These are phyloP conservation scores for Ctenosaura bakeri DNA, from an alignment of 2,797 vertebrate species.

Conservation along the genomic window DNA sequence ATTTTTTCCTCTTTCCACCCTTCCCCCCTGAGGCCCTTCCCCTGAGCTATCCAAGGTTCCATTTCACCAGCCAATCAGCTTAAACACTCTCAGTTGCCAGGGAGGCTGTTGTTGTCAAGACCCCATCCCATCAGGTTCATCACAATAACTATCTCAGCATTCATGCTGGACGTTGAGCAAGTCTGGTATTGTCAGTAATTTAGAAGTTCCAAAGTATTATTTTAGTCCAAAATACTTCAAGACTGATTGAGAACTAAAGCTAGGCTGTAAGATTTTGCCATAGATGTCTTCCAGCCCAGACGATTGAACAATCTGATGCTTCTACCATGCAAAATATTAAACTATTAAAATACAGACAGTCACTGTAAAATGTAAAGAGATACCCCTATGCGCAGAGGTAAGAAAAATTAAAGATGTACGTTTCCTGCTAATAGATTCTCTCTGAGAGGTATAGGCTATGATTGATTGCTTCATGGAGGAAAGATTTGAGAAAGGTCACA, in stretches of 20 bases:
- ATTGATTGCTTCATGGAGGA: constrained; percentile 31
- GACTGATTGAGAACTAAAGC: constrained; percentile 13
- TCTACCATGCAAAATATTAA: constrained; percentile 4
- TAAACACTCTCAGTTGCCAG: too few relatives aligned
- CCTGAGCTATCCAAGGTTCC: too few relatives aligned
- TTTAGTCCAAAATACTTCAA: not conserved
- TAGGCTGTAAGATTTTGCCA: not conserved
- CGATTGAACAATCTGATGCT: constrained; percentile 11
- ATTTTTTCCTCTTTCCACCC: too few relatives aligned
- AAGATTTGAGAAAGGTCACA: constrained; percentile 18
- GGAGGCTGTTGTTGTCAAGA: too few relatives aligned
- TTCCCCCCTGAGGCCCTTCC: too few relatives aligned
- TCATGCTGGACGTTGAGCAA: not conserved
- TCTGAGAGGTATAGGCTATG: constrained; percentile 35
- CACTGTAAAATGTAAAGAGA: constrained; percentile 3
- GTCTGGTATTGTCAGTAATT: constrained; percentile 46
- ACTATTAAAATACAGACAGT: not conserved
- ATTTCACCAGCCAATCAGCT: too few relatives aligned
- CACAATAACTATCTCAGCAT: too few relatives aligned
- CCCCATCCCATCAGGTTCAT: too few relatives aligned
- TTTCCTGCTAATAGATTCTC: constrained; percentile 31
- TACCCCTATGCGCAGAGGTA: constrained; percentile 20
- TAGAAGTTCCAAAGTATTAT: constrained; percentile 33
- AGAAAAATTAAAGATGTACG: not conserved
- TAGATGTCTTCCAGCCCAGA: constrained; percentile 19